Evolutionary conservation across 2,888 invertebrate species (phyloP), one percentile per base, ranked within the genome.

Genomic region (Volucella zonaria): DNA sequence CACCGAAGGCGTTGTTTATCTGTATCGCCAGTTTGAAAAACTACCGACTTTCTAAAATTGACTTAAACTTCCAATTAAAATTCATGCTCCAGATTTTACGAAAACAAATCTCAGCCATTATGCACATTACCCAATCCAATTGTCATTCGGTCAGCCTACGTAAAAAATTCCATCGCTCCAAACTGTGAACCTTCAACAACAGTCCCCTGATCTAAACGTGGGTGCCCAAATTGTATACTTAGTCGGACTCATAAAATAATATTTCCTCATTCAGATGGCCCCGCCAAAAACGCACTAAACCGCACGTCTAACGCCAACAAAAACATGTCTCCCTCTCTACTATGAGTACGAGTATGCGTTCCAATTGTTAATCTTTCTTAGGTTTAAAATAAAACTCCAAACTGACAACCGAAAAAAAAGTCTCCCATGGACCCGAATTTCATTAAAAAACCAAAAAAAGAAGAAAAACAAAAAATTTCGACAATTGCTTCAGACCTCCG

Each of bases 201-300:
- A 42, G 14, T 51, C 23, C 73, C 9, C 52, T 40, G 38, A 18
- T 49, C 75, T 45, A 8, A 9, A 64, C 76, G 81, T 81, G 81
- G 81, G 81, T 71, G 81, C 70, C 15, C 40, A 76, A 81, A 81
- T 66, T 71, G 81, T 71, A 59, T 76, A 58, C 75, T 75, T 66
- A 81, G n/a, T 31, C 45, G 14, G 14, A 58, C 14, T 71, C 51
- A 78, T 81, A 81, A 81, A 81, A 81, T 76, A 81, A 76, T 71
- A 66, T 81, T 76, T 81, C 81, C 76, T 76, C 59, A 71, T 76
- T 67, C 52, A 42, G 9, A 8, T 40, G 11, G 15, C 40, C 40
- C 40, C 42, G n/a, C 15, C 12, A 40, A n/a, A 14, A 74, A 49
- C 64, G 61, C 42, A 54, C 15, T 54, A 8, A 58, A 15, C 23